phyloP scores from a whole-genome alignment of 2,113 vertebrate species.

The Neogobius melanostomus region DNA sequence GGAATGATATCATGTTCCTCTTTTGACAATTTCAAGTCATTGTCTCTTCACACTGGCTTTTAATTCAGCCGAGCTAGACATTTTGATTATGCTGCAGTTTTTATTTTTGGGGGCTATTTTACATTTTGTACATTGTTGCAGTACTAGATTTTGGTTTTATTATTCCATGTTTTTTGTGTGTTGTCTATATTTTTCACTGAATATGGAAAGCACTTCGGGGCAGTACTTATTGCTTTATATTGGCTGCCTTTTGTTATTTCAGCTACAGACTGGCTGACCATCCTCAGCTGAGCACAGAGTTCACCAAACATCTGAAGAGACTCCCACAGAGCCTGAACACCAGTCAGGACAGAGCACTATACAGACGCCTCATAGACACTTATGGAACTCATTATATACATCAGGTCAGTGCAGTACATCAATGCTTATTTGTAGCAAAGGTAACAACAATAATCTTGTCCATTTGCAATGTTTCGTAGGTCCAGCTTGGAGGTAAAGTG shows the following conservation, averaged over 20 bases:
- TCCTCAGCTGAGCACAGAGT: slow-evolving; percentile 75
- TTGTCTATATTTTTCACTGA: too few species aligned
- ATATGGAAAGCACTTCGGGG: too few species aligned
- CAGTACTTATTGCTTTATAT: slow-evolving; percentile 2
- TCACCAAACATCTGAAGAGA: slow-evolving; percentile 69
- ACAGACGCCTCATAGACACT: slow-evolving; percentile 72
- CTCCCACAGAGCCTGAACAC: slow-evolving; percentile 66
- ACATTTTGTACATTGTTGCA: too few species aligned
- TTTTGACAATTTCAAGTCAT: too few species aligned
- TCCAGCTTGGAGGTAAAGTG: slow-evolving; percentile 78
- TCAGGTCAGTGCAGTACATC: slow-evolving; percentile 57
- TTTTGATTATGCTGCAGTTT: too few species aligned
- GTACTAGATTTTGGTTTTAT: too few species aligned
- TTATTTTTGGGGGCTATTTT: too few species aligned
- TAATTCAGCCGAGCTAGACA: too few species aligned
- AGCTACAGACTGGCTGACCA: slow-evolving; percentile 78
- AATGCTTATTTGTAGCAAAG: background rate
- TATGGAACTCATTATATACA: slow-evolving; percentile 82
- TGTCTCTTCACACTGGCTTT: too few species aligned
- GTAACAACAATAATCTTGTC: background rate
- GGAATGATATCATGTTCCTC: too few species aligned
- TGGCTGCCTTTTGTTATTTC: slow-evolving; percentile 37
- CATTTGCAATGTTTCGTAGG: slow-evolving; percentile 29
- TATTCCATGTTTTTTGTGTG: too few species aligned
- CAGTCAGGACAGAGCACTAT: slow-evolving; percentile 52